Evolutionary conservation across 2,113 vertebrate genomes (phyloP).

Genomic region (Lota lota): DNA sequence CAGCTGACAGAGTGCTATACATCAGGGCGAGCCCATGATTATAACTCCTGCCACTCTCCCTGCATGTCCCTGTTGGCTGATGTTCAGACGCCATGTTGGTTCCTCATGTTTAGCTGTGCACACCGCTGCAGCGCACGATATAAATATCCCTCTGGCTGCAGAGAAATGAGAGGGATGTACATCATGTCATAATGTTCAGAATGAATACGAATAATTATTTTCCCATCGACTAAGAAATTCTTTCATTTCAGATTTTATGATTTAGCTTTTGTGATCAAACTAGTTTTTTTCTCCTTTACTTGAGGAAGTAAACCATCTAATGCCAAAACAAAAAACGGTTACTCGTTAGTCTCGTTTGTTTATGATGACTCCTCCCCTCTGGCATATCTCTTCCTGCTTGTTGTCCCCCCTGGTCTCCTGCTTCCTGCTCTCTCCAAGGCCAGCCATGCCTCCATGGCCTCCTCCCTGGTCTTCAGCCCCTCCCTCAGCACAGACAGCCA

Average conservation of each 20-base stretch:
- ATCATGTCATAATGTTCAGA: too few relatives aligned
- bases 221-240: too few relatives aligned
- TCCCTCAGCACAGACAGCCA: conserved; percentile 80
- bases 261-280: too few relatives aligned
- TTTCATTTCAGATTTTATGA: too few relatives aligned
- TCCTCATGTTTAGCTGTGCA: conserved; percentile 5
- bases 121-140: conserved; percentile 3
- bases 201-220: too few relatives aligned
- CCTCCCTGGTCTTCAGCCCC: conserved; percentile 82
- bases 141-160: not conserved
- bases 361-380: not conserved
- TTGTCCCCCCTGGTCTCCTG: not conserved
- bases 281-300: too few relatives aligned
- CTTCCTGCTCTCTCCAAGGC: conserved; percentile 59
- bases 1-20: conserved; percentile 6
- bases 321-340: too few relatives aligned
- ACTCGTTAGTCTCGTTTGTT: not conserved
- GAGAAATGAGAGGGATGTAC: too few relatives aligned
- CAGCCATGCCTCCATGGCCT: conserved; percentile 77
- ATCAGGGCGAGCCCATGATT: conserved; percentile 10
- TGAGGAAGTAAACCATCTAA: too few relatives aligned
- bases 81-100: too few relatives aligned
- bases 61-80: not conserved
- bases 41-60: conserved; percentile 9
- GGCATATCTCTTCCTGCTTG: not conserved